These are phyloP conservation scores for Limnephilus lunatus DNA, from an alignment of 2,888 invertebrate genomes.

Conservation along the genomic window DNA sequence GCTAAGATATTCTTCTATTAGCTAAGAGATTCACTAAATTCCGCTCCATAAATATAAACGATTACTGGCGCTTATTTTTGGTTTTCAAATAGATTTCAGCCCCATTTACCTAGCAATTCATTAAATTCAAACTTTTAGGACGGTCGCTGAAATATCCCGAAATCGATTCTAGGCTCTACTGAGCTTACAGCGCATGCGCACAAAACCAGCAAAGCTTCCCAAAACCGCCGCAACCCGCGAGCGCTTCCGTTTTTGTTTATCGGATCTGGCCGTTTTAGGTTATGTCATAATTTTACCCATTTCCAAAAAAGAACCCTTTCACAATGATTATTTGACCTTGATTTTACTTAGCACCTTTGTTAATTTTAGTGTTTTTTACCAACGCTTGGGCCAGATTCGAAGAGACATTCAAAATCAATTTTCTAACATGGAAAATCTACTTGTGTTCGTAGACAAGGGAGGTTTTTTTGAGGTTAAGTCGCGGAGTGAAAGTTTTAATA, in stretches of 20 bases:
- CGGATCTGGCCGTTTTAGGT: slow-evolving; percentile 50
- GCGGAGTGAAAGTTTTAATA: slow-evolving; percentile 14
- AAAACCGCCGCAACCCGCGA: slow-evolving; percentile 18
- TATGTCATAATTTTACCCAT: slow-evolving; percentile 53
- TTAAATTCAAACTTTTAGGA: slow-evolving; percentile 11
- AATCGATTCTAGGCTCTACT: slow-evolving; percentile 17
- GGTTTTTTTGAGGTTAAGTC: slow-evolving; percentile 45
- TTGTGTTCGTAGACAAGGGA: neutral
- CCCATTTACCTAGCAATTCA: neutral
- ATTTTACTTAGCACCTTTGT: neutral
- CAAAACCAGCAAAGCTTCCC: neutral
- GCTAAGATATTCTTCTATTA: neutral
- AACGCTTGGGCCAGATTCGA: neutral
- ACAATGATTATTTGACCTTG: slow-evolving; percentile 28
- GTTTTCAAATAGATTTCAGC: neutral
- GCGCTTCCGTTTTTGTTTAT: slow-evolving; percentile 46
- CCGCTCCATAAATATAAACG: neutral
- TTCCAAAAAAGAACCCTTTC: slow-evolving; percentile 39
- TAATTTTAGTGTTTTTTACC: neutral
- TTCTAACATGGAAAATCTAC: neutral
- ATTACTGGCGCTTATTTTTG: neutral
- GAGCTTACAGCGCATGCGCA: slow-evolving; percentile 20
- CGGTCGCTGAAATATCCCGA: neutral
- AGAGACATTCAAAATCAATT: slow-evolving; percentile 3
- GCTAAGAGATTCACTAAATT: neutral